phyloP scores from a whole-genome alignment of 2,113 vertebrate genomes.

The Spea multiplicata region DNA sequence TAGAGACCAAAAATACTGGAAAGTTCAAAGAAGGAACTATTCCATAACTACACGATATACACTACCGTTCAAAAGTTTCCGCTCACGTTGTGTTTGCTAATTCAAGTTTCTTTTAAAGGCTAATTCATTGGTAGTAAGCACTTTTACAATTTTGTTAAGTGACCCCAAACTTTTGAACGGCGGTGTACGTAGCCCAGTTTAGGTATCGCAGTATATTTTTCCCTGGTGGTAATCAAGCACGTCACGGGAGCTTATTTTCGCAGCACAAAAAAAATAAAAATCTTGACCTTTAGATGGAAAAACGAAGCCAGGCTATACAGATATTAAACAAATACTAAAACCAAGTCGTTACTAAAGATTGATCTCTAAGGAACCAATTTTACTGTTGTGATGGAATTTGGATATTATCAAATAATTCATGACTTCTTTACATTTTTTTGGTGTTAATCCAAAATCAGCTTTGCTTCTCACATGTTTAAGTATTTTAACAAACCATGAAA shows the following conservation, averaged over 20 bases:
- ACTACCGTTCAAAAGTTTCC: too few relatives aligned
- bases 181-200: background rate
- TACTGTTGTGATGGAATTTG: slow-evolving; percentile 8
- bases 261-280: slow-evolving; percentile 17
- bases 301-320: background rate
- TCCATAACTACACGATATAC: too few relatives aligned
- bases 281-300: background rate
- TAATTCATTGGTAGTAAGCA: too few relatives aligned
- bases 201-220: background rate
- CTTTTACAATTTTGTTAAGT: background rate
- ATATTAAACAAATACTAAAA: background rate
- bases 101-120: too few relatives aligned
- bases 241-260: slow-evolving; percentile 9
- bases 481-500: too few relatives aligned
- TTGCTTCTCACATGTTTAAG: too few relatives aligned
- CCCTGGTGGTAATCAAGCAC: background rate
- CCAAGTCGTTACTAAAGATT: background rate
- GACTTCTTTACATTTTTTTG: background rate
- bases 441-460: background rate
- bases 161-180: background rate
- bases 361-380: background rate
- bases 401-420: background rate
- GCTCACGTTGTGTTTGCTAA: too few relatives aligned
- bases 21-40: too few relatives aligned
- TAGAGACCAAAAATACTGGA: too few relatives aligned